Evolutionary conservation across 2,113 vertebrate species (phyloP).

Genomic region (Hylia prasina): DNA sequence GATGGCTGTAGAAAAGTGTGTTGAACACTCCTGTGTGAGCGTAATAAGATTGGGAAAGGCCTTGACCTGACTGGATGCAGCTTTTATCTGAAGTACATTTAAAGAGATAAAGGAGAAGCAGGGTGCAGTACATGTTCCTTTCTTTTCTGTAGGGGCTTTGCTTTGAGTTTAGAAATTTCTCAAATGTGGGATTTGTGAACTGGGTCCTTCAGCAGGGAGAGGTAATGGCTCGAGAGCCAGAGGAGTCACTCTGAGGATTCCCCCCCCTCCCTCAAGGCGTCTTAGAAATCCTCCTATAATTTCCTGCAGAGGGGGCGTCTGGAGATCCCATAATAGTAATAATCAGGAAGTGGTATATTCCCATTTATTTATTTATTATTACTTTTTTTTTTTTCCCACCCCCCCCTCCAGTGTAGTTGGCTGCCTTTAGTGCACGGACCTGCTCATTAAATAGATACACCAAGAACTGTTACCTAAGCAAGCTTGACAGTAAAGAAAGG

Average conservation of each 20-base stretch:
- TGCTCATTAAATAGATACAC: constrained; percentile 81
- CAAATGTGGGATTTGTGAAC: constrained; percentile 33
- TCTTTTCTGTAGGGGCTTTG: constrained; percentile 64
- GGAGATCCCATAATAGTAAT: constrained; percentile 38
- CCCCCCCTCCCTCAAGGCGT: not conserved
- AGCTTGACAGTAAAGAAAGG: constrained; percentile 64
- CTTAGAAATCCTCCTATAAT: constrained; percentile 44
- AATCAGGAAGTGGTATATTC: constrained; percentile 41
- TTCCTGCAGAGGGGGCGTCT: constrained; percentile 54
- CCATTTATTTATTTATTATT: constrained; percentile 50
- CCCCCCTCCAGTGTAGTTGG: constrained; percentile 65
- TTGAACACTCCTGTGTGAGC: constrained; percentile 48
- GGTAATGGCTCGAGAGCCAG: constrained; percentile 49
- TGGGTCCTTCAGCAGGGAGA: constrained; percentile 21
- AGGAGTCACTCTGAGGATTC: constrained; percentile 31
- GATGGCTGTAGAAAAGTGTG: constrained; percentile 86
- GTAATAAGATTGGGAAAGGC: constrained; percentile 78
- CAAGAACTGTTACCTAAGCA: constrained; percentile 84
- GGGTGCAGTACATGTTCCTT: constrained; percentile 66
- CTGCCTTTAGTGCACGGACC: constrained; percentile 76
- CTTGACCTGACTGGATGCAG: constrained; percentile 77
- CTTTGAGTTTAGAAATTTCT: constrained; percentile 64
- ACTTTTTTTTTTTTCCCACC: not conserved
- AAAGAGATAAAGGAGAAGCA: constrained; percentile 80
- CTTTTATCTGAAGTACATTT: constrained; percentile 85